Evolutionary conservation across 2,113 vertebrate species (phyloP), one percentile per base, ranked within the genome.

Genomic region (Microtus pennsylvanicus): DNA sequence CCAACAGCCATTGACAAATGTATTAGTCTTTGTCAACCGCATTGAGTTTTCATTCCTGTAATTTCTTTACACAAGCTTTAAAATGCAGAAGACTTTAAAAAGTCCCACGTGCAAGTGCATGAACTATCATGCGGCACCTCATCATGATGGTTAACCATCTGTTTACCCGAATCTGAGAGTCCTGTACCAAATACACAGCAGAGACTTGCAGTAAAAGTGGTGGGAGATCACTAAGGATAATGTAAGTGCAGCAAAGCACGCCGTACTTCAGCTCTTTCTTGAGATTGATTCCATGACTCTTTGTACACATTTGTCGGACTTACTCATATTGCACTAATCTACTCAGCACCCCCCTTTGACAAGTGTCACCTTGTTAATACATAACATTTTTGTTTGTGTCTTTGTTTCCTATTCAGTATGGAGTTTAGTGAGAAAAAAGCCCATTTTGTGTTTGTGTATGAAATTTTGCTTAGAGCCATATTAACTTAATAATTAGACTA

Each of bases 381-480:
- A 19, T 11, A 77, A 69, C 86, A 33, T 5, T 69, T 91, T n/a
- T 70, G 1, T 82, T 65, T 74, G 16, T 82, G 65, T 42, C 81
- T 42, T 26, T 70, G 30, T 61, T 83, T 58, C 74, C 33, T 63
- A 26, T 30, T 70, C 7, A 28, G 30, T 70, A 24, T 70, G 12
- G 10, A 0, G 87, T 69, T 58, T 42, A 17, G 50, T 91, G 87
- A 85, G 74, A 28, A 52, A 88, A 86, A 89, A 74, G 14, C 5
- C 92, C 38, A 75, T 93, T 91, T 93, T 82, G 26, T 47, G 35
- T 75, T 74, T 91, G 22, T 38, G 17, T 65, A 75, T 93, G 93
- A 58, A 81, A 42, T 91, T 80, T 94, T 91, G 26, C 76, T 93
- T 92, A 93, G 9, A 87, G n/a, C 3, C 33, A 70, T 90, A 88